Conservation (phyloP, 1,140 invertebrate genomes). For the Magallana gigas region DNA sequence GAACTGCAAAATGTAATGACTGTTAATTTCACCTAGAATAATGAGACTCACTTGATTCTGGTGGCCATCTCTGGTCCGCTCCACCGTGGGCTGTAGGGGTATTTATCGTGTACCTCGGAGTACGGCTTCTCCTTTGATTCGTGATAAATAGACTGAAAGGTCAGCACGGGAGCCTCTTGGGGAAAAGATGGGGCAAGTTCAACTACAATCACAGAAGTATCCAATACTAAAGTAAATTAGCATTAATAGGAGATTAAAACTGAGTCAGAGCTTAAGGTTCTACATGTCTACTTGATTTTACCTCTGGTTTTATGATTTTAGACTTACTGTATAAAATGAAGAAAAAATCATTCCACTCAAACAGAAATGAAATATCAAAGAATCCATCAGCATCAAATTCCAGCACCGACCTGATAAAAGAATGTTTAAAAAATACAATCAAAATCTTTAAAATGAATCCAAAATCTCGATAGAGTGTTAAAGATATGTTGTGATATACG, state of each 20-base stretch:
- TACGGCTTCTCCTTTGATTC: conserved; percentile 75
- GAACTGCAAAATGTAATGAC: neutral
- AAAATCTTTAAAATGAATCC: too few relatives aligned
- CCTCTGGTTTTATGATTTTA: too few relatives aligned
- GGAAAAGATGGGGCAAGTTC: conserved; percentile 77
- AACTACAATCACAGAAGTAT: conserved; percentile 65
- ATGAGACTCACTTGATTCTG: conserved; percentile 72
- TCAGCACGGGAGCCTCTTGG: conserved; percentile 74
- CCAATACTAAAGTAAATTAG: neutral
- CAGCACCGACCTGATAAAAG: conserved; percentile 72
- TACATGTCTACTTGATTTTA: too few relatives aligned
- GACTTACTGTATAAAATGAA: conserved; percentile 76
- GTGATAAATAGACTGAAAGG: conserved; percentile 79
- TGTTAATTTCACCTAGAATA: neutral
- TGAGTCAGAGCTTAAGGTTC: too few relatives aligned
- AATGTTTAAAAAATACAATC: conserved; percentile 12
- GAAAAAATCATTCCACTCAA: conserved; percentile 80
- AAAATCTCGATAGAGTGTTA: too few relatives aligned
- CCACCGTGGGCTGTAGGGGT: conserved; percentile 80
- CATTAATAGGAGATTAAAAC: too few relatives aligned
- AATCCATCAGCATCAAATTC: conserved; percentile 78
- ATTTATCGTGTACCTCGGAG: conserved; percentile 69
- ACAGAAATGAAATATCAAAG: conserved; percentile 74
- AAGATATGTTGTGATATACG: too few relatives aligned
- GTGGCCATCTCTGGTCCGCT: conserved; percentile 77